phyloP scores from a whole-genome alignment of 1,140 invertebrate species.

The Lepidostoma basale region DNA sequence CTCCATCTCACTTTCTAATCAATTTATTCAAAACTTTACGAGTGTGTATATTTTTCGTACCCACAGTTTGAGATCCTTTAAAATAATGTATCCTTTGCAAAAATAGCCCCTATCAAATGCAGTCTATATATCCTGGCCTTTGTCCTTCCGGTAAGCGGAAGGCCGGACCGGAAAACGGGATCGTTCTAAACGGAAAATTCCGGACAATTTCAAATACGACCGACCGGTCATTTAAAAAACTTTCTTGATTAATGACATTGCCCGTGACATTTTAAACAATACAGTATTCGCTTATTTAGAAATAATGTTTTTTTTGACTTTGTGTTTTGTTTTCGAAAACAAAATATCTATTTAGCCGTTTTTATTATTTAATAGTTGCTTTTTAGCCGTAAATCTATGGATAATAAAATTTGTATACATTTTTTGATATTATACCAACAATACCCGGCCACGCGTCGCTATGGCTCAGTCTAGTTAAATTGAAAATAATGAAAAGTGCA shows the following conservation, averaged over 20 bases:
- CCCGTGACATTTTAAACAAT: slow-evolving; percentile 21
- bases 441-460: too few species aligned
- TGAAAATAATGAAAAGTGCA: too few species aligned
- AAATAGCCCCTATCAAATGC: slow-evolving; percentile 18
- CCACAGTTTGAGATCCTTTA: background rate
- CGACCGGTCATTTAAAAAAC: slow-evolving; percentile 20
- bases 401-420: too few species aligned
- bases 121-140: slow-evolving; percentile 4
- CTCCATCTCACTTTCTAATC: too few species aligned
- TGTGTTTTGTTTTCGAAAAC: background rate
- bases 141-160: slow-evolving; percentile 10
- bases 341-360: too few species aligned
- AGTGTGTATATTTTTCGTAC: background rate
- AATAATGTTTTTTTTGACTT: background rate
- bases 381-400: too few species aligned
- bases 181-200: slow-evolving; percentile 27
- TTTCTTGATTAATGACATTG: slow-evolving; percentile 18
- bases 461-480: too few species aligned
- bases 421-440: too few species aligned
- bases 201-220: slow-evolving; percentile 22
- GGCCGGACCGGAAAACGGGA: slow-evolving; percentile 9
- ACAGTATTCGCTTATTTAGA: background rate
- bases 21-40: background rate
- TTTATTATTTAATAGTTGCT: too few species aligned
- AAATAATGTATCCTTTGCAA: background rate